These are phyloP conservation scores for Tricholaema leucomelas DNA, from an alignment of 2,113 vertebrate genomes.

Conservation along the genomic window DNA sequence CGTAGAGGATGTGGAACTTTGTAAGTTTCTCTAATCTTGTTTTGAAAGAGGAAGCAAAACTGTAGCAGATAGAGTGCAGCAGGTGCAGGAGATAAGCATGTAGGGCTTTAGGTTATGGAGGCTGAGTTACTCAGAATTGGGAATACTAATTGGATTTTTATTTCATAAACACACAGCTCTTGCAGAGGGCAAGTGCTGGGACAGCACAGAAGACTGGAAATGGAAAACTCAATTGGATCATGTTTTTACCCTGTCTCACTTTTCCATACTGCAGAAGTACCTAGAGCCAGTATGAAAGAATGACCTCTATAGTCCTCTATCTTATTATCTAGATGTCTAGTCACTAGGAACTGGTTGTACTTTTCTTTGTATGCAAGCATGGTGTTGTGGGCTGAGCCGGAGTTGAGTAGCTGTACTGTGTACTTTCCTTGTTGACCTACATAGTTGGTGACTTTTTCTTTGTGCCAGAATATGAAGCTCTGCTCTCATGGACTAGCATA, in stretches of 20 bases:
- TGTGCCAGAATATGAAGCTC: neutral
- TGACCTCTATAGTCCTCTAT: neutral
- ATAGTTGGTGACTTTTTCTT: neutral
- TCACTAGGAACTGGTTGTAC: neutral
- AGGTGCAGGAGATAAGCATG: neutral
- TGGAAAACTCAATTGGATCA: neutral
- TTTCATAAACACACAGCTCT: neutral
- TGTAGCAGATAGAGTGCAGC: neutral
- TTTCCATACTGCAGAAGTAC: neutral
- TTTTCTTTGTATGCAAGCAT: neutral
- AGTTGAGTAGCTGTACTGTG: neutral
- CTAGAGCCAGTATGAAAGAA: neutral
- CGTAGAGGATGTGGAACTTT: neutral
- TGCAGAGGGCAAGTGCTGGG: neutral
- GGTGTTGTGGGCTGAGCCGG: neutral
- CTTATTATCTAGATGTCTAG: neutral
- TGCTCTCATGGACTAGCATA: neutral
- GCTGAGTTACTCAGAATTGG: neutral
- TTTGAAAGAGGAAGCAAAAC: neutral
- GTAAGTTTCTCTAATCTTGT: neutral
- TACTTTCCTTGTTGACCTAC: neutral
- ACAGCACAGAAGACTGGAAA: neutral
- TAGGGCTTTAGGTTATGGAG: neutral
- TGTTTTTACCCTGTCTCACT: neutral
- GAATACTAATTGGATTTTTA: neutral